Percentiles rank a stretch among this genome's conserved stretches.
Evolutionary conservation across 2,113 vertebrate genomes (phyloP).

Genomic region (Marmota monax): DNA sequence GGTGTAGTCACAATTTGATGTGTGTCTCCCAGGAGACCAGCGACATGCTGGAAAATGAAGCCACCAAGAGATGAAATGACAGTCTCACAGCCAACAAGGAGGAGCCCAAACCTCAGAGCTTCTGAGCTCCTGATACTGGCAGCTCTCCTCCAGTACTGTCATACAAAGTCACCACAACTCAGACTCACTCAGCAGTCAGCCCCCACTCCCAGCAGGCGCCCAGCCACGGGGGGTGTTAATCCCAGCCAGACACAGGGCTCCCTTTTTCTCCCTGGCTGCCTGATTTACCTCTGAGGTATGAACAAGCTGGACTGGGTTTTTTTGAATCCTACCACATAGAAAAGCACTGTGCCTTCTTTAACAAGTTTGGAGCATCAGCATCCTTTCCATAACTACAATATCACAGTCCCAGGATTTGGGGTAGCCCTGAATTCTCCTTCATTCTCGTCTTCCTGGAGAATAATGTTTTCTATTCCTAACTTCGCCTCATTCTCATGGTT

Average conservation of each 20-base stretch:
- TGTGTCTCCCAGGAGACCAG: background rate
- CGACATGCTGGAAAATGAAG: background rate
- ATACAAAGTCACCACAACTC: background rate
- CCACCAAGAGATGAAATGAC: background rate
- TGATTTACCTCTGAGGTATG: background rate
- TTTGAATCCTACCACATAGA: background rate
- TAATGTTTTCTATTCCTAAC: conserved; percentile 1
- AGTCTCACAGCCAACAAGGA: background rate
- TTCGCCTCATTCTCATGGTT: background rate
- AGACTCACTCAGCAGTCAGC: background rate
- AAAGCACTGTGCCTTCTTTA: background rate
- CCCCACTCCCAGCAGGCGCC: accelerated
- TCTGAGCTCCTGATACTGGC: accelerated
- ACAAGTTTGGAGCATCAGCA: background rate
- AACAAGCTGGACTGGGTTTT: background rate
- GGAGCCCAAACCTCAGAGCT: background rate
- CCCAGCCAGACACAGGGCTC: too few relatives aligned
- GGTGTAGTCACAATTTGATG: background rate
- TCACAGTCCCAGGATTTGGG: background rate
- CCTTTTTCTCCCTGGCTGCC: too few relatives aligned
- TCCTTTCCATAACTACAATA: background rate
- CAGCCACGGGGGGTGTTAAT: accelerated
- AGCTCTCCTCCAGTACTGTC: background rate
- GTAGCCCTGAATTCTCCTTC: too few relatives aligned
- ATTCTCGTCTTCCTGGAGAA: background rate